These are phyloP conservation scores for Drosophila ohnishii DNA, from an alignment of 1,140 invertebrate species.

Conservation along the genomic window DNA sequence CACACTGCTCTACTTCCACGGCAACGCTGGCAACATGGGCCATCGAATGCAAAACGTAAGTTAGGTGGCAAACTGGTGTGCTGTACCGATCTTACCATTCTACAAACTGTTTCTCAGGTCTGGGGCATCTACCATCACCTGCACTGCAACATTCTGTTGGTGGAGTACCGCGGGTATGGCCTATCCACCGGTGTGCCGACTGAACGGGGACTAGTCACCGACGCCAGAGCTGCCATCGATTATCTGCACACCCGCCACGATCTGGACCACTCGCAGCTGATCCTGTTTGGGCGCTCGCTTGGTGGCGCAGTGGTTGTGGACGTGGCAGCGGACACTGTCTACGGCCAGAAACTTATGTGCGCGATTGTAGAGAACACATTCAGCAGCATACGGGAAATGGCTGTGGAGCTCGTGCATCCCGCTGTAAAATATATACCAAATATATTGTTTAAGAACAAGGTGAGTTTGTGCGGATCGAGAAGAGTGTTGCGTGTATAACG, in stretches of 20 bases:
- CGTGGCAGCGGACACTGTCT: slow-evolving; percentile 89
- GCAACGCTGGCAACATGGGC: slow-evolving; percentile 98
- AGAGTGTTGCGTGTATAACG: no score
- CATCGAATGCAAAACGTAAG: slow-evolving; percentile 90
- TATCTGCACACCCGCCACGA: slow-evolving; percentile 91
- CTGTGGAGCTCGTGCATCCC: slow-evolving; percentile 88
- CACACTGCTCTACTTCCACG: slow-evolving; percentile 96
- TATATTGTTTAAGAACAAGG: slow-evolving; percentile 93
- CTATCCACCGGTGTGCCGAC: slow-evolving; percentile 94
- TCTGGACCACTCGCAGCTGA: slow-evolving; percentile 92
- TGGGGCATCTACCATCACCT: slow-evolving; percentile 91
- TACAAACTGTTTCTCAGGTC: slow-evolving; percentile 52
- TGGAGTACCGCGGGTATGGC: slow-evolving; percentile 97
- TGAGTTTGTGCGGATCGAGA: slow-evolving; percentile 61
- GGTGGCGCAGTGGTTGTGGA: slow-evolving; percentile 95
- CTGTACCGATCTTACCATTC: not conserved
- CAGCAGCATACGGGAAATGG: slow-evolving; percentile 96
- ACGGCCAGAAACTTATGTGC: slow-evolving; percentile 90
- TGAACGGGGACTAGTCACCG: slow-evolving; percentile 93
- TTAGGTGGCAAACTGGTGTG: not conserved
- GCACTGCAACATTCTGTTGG: slow-evolving; percentile 93
- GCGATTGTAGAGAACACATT: slow-evolving; percentile 97
- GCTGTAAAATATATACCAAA: slow-evolving; percentile 89
- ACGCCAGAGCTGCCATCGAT: slow-evolving; percentile 94
- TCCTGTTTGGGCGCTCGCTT: slow-evolving; percentile 96